phyloP scores from a whole-genome alignment of 2,888 invertebrate species.

The Cremastobaeus sp. region DNA sequence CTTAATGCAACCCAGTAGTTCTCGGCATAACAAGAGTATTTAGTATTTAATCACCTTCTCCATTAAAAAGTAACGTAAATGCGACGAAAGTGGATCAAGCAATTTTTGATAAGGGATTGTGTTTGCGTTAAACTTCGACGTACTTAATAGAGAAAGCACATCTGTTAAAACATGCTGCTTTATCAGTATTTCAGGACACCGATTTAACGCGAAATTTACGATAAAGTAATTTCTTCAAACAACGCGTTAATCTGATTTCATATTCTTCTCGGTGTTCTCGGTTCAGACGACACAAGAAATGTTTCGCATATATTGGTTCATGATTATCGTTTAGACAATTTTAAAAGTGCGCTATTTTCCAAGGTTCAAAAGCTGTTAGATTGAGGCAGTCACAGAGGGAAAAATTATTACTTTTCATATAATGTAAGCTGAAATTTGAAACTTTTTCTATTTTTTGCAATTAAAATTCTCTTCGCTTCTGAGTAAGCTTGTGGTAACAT shows the following conservation, averaged over 20 bases:
- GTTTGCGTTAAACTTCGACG: slow-evolving; percentile 73
- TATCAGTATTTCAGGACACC: slow-evolving; percentile 52
- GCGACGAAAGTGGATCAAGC: slow-evolving; percentile 38
- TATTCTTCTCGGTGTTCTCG: no score
- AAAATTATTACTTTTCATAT: no score
- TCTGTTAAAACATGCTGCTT: slow-evolving; percentile 73
- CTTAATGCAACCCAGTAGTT: slow-evolving; percentile 27
- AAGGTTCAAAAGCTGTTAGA: no score
- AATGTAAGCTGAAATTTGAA: no score
- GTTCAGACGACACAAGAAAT: not conserved
- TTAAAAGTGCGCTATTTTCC: no score
- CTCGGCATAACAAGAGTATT: slow-evolving; percentile 25
- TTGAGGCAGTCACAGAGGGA: no score
- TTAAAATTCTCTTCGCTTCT: no score
- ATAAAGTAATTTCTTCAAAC: slow-evolving; percentile 31
- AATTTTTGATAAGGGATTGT: slow-evolving; percentile 68
- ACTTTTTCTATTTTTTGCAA: no score
- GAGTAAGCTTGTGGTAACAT: no score
- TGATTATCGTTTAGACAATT: not conserved
- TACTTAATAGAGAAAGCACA: slow-evolving; percentile 75
- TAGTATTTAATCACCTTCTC: slow-evolving; percentile 11
- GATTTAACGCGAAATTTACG: slow-evolving; percentile 18
- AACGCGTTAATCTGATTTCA: slow-evolving; percentile 10
- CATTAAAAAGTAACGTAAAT: not conserved
- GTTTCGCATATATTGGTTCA: not conserved